Conservation (phyloP, 2,113 vertebrate genomes). For the Corythoichthys intestinalis region DNA sequence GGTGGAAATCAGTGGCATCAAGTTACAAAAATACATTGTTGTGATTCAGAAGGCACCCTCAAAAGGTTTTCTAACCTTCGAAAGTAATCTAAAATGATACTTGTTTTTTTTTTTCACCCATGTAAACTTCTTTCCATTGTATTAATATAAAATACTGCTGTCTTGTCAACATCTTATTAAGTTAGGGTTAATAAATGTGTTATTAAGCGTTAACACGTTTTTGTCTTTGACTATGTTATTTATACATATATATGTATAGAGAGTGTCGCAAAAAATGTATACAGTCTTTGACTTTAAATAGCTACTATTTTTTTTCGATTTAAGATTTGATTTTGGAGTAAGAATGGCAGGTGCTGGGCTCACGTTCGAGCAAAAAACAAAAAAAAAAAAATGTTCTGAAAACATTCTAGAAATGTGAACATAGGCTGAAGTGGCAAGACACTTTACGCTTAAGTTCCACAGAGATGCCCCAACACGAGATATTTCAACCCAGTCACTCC, state of each 20-base stretch:
- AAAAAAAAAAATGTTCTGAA: not conserved
- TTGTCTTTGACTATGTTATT: not conserved
- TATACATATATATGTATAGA: no score
- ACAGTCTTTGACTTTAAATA: no score
- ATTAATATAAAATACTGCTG: not conserved
- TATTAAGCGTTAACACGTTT: not conserved
- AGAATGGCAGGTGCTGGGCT: no score
- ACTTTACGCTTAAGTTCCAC: no score
- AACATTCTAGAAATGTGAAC: no score
- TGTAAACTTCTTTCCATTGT: not conserved
- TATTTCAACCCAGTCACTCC: no score
- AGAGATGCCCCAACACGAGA: no score
- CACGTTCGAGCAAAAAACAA: not conserved
- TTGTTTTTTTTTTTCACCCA: not conserved
- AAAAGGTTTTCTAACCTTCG: not conserved
- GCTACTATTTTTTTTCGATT: no score
- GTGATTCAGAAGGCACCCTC: not conserved
- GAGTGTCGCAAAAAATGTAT: no score
- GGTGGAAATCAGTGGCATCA: not conserved
- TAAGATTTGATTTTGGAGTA: no score
- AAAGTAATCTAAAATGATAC: not conserved
- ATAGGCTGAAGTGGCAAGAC: no score
- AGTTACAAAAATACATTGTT: not conserved
- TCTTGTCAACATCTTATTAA: not conserved
- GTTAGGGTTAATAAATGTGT: not conserved